Evolutionary conservation across 2,113 vertebrate species (phyloP), one percentile per base, ranked within the genome.

Genomic region (Paracanthobrama guichenoti): DNA sequence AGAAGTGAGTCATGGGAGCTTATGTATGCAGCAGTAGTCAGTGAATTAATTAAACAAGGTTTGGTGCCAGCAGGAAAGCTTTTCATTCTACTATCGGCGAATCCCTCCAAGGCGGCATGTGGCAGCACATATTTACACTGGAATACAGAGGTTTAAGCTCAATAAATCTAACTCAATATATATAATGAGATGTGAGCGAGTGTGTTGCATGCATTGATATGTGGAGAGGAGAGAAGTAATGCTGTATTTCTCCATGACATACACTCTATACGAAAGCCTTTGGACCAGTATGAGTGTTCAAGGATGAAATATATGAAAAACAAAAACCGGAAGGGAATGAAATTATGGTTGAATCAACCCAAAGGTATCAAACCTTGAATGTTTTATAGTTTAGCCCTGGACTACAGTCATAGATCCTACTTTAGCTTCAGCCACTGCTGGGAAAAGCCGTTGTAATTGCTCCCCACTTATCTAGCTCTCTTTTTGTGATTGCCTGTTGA

Each of bases 1-100:
- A 60, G 67, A 66, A 69, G 50, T 79, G 74, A 79, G 74, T 74
- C 83, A 67, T 79, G 73, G 69, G 66, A 55, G 79, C 74, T 87
- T 50, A 78, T 76, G 53, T 74, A 76, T 72, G 59, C 28, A 59
- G 69, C 48, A 81, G 71, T 50, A 84, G 75, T 78, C 84, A 76
- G 86, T 82, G 48, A 90, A 79, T 71, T 78, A 76, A 79, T 81
- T 81, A 84, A 88, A 60, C 50, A n/a, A 44, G 50, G 64, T 73
- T 86, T 79, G 31, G 73, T 64, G 31, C 73, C 76, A 46, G 35
- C 39, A 75, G 42, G 73, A 53, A 28, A 48, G 42, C 62, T 73
- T 82, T 62, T 74, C 46, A 57, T 42, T 73, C 44, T 66, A 73
- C 48, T 42, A 26, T 69, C 14, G 60, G 78, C 84, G 66, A 81